A percentile compares a stretch with the other conserved stretches of the same genome.
These are phyloP conservation scores for Nesoenas mayeri DNA, from an alignment of 2,113 vertebrate genomes.

Conservation along the genomic window DNA sequence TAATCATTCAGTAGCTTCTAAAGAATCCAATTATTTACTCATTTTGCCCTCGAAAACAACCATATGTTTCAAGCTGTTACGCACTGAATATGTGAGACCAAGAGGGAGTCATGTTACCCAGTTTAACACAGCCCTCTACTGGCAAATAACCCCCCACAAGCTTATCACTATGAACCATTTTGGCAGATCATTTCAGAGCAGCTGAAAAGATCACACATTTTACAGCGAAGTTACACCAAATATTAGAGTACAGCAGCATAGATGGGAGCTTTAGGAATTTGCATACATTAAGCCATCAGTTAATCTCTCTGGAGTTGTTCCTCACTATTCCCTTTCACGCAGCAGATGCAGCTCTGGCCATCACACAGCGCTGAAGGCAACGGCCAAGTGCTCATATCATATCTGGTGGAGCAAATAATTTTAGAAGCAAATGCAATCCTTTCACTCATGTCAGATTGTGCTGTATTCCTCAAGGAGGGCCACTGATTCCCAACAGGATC, in stretches of 20 bases:
- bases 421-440: not conserved
- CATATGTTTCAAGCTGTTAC: constrained; percentile 21
- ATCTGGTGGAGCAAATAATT: not conserved
- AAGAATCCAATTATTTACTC: constrained; percentile 46
- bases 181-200: not conserved
- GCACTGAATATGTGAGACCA: not conserved
- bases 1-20: constrained; percentile 16
- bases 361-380: not conserved
- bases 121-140: constrained; percentile 80
- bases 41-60: constrained; percentile 48
- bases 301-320: not conserved
- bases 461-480: not conserved
- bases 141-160: constrained; percentile 59
- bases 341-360: constrained; percentile 3
- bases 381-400: not conserved
- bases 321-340: not conserved
- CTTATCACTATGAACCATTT: not conserved
- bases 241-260: not conserved
- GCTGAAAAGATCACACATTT: not conserved
- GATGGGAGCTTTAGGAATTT: not conserved
- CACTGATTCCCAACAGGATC: not conserved
- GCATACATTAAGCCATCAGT: not conserved
- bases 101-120: constrained; percentile 57
- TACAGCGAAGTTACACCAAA: not conserved
- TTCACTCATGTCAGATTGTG: not conserved